These are phyloP conservation scores for Mythimna ferrago DNA, from an alignment of 2,888 invertebrate genomes.

Conservation along the genomic window DNA sequence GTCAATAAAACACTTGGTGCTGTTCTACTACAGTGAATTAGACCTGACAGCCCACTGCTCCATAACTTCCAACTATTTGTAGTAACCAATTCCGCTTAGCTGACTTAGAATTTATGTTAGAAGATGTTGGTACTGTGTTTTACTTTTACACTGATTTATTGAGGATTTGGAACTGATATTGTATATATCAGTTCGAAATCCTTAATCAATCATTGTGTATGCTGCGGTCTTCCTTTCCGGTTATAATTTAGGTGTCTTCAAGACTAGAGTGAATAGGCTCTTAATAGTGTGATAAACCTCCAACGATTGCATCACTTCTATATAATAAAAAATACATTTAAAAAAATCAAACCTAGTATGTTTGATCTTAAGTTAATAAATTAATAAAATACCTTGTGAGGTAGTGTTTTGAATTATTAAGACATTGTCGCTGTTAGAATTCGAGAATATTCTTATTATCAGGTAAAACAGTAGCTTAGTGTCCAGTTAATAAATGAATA, in stretches of 20 bases:
- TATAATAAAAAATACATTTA: too few species aligned
- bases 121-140: slow-evolving; percentile 44
- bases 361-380: too few species aligned
- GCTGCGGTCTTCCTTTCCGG: too few species aligned
- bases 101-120: slow-evolving; percentile 56
- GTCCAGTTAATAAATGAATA: neutral
- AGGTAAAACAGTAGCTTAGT: neutral
- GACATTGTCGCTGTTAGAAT: neutral
- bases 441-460: neutral
- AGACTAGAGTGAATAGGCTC: too few species aligned
- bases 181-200: too few species aligned
- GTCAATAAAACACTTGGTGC: slow-evolving; percentile 53
- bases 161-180: slow-evolving; percentile 21
- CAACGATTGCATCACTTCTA: too few species aligned
- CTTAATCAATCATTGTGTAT: too few species aligned
- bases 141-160: slow-evolving; percentile 47
- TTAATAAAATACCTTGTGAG: neutral
- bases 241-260: too few species aligned
- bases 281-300: too few species aligned
- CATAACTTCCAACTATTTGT: slow-evolving; percentile 57
- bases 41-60: slow-evolving; percentile 48
- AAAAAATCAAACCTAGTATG: too few species aligned
- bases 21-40: slow-evolving; percentile 51
- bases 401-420: neutral
- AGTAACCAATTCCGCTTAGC: slow-evolving; percentile 59